Evolutionary conservation across 2,113 vertebrate species (phyloP).

Genomic region (Carlito syrichta): DNA sequence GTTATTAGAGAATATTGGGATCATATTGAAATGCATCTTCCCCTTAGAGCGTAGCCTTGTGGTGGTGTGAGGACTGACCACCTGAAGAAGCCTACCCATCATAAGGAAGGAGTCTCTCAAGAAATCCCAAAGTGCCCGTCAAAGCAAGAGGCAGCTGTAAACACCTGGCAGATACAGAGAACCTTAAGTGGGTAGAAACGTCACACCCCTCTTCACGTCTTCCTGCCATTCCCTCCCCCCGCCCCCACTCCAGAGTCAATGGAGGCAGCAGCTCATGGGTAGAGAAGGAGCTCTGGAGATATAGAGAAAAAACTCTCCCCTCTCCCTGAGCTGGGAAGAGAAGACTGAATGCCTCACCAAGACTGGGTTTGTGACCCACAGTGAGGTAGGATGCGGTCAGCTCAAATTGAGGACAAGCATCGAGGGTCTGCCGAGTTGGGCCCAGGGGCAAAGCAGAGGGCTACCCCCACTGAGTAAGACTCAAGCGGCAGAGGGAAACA

Average conservation of each 20-base stretch:
- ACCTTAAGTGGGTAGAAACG: neutral
- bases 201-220: neutral
- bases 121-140: neutral
- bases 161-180: neutral
- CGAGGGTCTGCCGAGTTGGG: neutral
- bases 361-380: neutral
- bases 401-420: neutral
- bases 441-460: neutral
- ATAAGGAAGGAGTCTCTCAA: neutral
- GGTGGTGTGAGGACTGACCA: neutral
- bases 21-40: neutral
- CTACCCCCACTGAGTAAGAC: neutral
- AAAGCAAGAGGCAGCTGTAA: neutral
- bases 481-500: neutral
- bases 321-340: neutral
- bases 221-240: too few relatives aligned
- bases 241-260: too few relatives aligned
- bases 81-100: neutral
- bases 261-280: neutral
- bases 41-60: neutral
- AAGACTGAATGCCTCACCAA: neutral
- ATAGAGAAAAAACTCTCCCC: neutral
- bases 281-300: neutral
- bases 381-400: neutral
- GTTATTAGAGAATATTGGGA: neutral